These are phyloP conservation scores for Amiota mariae DNA, from an alignment of 2,888 invertebrate species.

Conservation along the genomic window DNA sequence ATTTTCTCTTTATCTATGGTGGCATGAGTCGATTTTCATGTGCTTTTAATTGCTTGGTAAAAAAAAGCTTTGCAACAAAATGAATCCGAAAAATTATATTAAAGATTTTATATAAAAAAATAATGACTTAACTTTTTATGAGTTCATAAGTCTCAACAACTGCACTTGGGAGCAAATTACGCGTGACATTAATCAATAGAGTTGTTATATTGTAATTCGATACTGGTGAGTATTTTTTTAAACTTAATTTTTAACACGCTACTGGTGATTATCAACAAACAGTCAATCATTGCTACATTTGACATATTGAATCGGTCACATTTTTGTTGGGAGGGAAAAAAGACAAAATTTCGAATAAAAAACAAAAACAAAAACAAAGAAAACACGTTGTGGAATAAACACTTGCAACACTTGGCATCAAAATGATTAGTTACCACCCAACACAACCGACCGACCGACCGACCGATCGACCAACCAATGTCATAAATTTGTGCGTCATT, in stretches of 20 bases:
- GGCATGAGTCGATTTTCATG: slow-evolving; percentile 48
- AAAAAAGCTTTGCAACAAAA: slow-evolving; percentile 27
- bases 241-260: slow-evolving; percentile 23
- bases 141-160: too few relatives aligned
- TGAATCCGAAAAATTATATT: too few relatives aligned
- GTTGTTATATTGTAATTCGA: slow-evolving; percentile 33
- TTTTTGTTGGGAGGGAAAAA: slow-evolving; percentile 16
- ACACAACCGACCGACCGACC: slow-evolving; percentile 32
- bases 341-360: slow-evolving; percentile 60
- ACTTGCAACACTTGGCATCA: slow-evolving; percentile 39
- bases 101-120: too few relatives aligned
- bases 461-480: slow-evolving; percentile 37
- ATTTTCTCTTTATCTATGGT: slow-evolving; percentile 23
- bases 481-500: slow-evolving; percentile 41
- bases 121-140: too few relatives aligned
- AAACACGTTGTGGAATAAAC: slow-evolving; percentile 18
- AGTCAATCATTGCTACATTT: slow-evolving; percentile 44
- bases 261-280: background rate
- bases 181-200: slow-evolving; percentile 24
- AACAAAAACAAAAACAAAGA: slow-evolving; percentile 46
- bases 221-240: slow-evolving; percentile 35
- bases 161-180: background rate
- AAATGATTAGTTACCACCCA: slow-evolving; percentile 46
- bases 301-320: slow-evolving; percentile 67
- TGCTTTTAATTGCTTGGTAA: slow-evolving; percentile 44